Evolutionary conservation across 2,888 invertebrate genomes (phyloP).

Genomic region (Pyrgus malvae): DNA sequence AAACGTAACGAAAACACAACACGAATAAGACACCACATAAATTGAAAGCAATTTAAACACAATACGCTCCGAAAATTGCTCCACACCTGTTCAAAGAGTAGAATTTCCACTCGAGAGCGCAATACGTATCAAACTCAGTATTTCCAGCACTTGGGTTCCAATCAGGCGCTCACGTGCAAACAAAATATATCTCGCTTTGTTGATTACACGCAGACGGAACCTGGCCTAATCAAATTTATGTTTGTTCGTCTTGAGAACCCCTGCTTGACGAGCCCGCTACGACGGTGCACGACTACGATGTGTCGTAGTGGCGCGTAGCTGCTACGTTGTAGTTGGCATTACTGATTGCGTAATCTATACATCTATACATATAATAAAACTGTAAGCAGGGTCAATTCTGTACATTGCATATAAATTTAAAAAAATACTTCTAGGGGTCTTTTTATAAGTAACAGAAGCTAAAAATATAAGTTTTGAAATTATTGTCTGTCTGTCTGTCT

Average conservation of each 20-base stretch:
- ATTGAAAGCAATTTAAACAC: slow-evolving; percentile 7
- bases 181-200: slow-evolving; percentile 53
- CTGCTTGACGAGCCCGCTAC: slow-evolving; percentile 26
- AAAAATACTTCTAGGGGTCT: no score
- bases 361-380: not conserved
- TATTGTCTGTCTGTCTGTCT: no score
- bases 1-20: slow-evolving; percentile 1
- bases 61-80: slow-evolving; percentile 11
- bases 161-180: slow-evolving; percentile 53
- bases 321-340: not conserved
- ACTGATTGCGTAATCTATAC: not conserved
- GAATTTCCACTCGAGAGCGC: not conserved
- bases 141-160: slow-evolving; percentile 38
- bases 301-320: not conserved
- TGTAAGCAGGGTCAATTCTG: no score
- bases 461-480: no score
- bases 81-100: slow-evolving; percentile 19
- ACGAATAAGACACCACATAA: slow-evolving; percentile 3
- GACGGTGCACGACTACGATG: slow-evolving; percentile 1
- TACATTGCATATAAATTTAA: no score
- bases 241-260: slow-evolving; percentile 68
- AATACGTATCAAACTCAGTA: slow-evolving; percentile 8
- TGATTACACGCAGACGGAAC: slow-evolving; percentile 66
- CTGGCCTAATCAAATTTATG: slow-evolving; percentile 77
- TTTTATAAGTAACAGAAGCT: no score